Conservation (phyloP, 2,797 vertebrate genomes). For the Tragelaphus oryx region DNA sequence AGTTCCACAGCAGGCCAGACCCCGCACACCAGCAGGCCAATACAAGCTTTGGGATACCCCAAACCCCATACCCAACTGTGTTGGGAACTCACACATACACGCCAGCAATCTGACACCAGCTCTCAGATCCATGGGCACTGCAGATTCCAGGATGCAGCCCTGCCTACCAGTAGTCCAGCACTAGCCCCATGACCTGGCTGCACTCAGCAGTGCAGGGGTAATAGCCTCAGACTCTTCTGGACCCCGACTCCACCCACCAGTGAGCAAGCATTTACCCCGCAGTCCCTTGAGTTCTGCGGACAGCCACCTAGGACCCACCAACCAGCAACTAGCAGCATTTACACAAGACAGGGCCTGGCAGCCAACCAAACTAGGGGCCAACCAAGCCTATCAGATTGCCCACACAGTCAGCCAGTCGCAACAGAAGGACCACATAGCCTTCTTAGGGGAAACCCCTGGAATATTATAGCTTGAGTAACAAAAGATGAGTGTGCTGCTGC, state of each 20-base stretch:
- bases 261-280: fast-evolving
- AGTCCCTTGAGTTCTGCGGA: not conserved
- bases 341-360: not conserved
- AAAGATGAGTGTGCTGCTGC: too few relatives aligned
- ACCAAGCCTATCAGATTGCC: not conserved
- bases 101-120: not conserved
- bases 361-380: not conserved
- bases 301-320: not conserved
- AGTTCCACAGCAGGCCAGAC: not conserved
- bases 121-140: not conserved
- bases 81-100: not conserved
- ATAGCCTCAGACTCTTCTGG: not conserved
- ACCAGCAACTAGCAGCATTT: not conserved
- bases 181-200: not conserved
- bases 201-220: not conserved
- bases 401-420: not conserved
- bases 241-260: not conserved
- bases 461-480: not conserved
- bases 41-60: not conserved
- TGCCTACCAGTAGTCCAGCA: not conserved
- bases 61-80: not conserved
- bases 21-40: not conserved
- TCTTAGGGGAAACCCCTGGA: not conserved
- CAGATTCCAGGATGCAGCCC: not conserved
- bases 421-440: not conserved